phyloP scores from a whole-genome alignment of 1,140 invertebrate species.

The Pseudomyrmex pallidus region DNA sequence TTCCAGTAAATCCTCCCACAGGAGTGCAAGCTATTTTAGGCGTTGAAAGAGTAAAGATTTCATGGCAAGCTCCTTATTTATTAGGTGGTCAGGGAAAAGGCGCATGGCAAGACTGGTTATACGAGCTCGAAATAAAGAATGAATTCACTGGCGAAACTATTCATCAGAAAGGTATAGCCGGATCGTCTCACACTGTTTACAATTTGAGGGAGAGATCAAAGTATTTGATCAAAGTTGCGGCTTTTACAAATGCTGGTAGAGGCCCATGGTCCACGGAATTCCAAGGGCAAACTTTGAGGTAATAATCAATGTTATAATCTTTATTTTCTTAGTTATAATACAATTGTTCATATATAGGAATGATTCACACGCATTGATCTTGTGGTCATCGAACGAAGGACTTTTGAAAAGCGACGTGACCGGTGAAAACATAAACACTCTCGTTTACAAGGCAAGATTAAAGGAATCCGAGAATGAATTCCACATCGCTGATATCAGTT shows the following conservation, averaged over 20 bases:
- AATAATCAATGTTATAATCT: not conserved
- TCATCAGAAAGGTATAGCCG: slow-evolving; percentile 86
- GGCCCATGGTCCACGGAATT: slow-evolving; percentile 93
- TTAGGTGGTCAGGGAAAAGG: slow-evolving; percentile 92
- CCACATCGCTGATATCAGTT: slow-evolving; percentile 88
- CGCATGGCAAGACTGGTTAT: slow-evolving; percentile 94
- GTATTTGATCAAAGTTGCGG: slow-evolving; percentile 92
- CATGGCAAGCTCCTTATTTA: slow-evolving; percentile 91
- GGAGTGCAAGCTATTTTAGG: slow-evolving; percentile 92
- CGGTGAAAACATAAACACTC: slow-evolving; percentile 88
- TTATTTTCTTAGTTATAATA: not conserved
- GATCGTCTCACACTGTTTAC: slow-evolving; percentile 88
- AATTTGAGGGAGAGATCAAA: slow-evolving; percentile 90
- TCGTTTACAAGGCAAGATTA: slow-evolving; percentile 87
- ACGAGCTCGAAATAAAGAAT: slow-evolving; percentile 91
- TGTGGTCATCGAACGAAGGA: slow-evolving; percentile 91
- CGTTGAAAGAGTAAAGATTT: slow-evolving; percentile 89
- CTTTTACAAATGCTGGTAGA: slow-evolving; percentile 90
- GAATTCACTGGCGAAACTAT: slow-evolving; percentile 83
- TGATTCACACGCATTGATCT: slow-evolving; percentile 86
- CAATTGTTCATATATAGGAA: slow-evolving; percentile 63
- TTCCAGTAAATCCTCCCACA: slow-evolving; percentile 91
- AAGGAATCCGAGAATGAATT: slow-evolving; percentile 83
- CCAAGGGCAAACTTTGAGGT: slow-evolving; percentile 88
- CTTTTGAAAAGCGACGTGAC: slow-evolving; percentile 90